Percentiles rank a stretch among this genome's conserved stretches.
Conservation (phyloP, 2,888 invertebrate species). For the Abscondita cerata region DNA sequence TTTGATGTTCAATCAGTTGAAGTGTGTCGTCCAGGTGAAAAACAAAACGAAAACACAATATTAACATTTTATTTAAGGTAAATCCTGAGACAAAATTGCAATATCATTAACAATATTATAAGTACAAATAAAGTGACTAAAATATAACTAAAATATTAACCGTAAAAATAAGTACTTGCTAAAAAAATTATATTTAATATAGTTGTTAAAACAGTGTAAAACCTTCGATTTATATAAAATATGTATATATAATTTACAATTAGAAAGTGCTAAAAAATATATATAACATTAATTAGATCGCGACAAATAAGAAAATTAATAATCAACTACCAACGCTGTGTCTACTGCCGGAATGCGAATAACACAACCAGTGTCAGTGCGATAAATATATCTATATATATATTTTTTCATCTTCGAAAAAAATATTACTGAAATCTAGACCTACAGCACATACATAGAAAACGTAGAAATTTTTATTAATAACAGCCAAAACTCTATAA, state of each 20-base stretch:
- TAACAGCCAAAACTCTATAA: constrained; percentile 29
- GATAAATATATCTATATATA: too few species aligned
- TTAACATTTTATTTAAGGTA: constrained; percentile 11
- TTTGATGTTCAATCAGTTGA: too few species aligned
- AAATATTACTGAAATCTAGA: constrained; percentile 24
- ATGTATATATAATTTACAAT: constrained; percentile 30
- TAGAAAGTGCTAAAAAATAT: constrained; percentile 21
- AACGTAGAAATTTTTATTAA: constrained; percentile 29
- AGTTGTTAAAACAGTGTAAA: constrained; percentile 27
- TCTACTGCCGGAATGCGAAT: constrained; percentile 41
- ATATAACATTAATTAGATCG: constrained; percentile 27
- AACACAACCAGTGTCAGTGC: constrained; percentile 36
- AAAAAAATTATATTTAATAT: constrained; percentile 26
- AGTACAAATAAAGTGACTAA: constrained; percentile 27
- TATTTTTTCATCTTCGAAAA: not conserved
- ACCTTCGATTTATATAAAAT: constrained; percentile 30
- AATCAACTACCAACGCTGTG: constrained; percentile 18
- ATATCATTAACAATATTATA: constrained; percentile 27
- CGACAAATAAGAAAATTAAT: constrained; percentile 13
- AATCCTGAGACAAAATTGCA: constrained; percentile 28
- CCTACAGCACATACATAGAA: constrained; percentile 22
- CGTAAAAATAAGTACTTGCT: constrained; percentile 30
- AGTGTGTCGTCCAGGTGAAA: too few species aligned
- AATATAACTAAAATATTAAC: constrained; percentile 17
- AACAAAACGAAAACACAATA: not conserved